phyloP scores from a whole-genome alignment of 2,113 vertebrate species.

The Hylia prasina region DNA sequence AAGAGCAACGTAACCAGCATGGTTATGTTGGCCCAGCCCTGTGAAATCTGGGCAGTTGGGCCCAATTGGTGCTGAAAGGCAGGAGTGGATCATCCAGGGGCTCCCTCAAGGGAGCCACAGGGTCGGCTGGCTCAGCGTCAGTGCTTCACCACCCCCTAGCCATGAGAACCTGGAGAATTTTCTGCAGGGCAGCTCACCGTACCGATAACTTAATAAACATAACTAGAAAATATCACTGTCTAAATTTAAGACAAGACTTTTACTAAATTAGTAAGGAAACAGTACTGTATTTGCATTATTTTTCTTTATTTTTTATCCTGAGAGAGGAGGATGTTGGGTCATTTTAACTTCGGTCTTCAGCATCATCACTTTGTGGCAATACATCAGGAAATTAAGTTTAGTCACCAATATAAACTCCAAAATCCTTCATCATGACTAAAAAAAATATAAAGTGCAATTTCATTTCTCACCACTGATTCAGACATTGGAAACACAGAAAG shows the following conservation, averaged over 20 bases:
- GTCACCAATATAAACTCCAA: neutral
- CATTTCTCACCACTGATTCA: neutral
- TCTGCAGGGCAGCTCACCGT: neutral
- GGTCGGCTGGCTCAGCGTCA: neutral
- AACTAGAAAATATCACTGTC: neutral
- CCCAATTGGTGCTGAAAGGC: neutral
- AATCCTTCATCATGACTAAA: neutral
- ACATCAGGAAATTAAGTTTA: neutral
- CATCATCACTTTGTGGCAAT: neutral
- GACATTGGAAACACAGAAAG: neutral
- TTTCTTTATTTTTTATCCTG: neutral
- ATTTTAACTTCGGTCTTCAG: neutral
- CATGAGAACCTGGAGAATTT: neutral
- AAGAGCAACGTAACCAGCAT: fast-evolving
- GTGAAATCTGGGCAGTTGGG: neutral
- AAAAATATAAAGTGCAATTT: neutral
- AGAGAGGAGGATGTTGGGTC: neutral
- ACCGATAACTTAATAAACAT: neutral
- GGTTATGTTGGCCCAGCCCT: neutral
- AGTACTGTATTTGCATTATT: neutral
- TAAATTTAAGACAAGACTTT: neutral
- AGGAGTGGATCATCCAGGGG: fast-evolving
- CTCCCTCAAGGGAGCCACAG: fast-evolving
- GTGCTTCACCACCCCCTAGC: fast-evolving
- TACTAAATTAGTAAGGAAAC: neutral